These are phyloP conservation scores for Probaryconus sp. DNA, from an alignment of 1,140 invertebrate species.

Conservation along the genomic window DNA sequence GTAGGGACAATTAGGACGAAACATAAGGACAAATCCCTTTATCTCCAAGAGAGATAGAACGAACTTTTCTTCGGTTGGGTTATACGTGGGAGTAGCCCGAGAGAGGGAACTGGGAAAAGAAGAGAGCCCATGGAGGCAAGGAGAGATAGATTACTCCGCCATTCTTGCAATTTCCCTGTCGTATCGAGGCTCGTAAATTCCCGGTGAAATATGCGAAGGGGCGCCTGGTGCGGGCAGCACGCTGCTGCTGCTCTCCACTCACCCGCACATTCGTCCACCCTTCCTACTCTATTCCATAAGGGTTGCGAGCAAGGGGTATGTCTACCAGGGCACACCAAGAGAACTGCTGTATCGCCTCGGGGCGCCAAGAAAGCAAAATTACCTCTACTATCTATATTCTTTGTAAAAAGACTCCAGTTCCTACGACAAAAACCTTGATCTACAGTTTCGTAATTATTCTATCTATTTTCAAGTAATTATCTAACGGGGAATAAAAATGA, in stretches of 20 bases:
- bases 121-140: constrained; percentile 77
- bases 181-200: constrained; percentile 87
- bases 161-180: constrained; percentile 89
- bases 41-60: constrained; percentile 43
- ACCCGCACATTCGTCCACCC: constrained; percentile 68
- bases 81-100: constrained; percentile 74
- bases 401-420: constrained; percentile 33
- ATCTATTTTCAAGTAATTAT: too few relatives aligned
- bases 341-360: constrained; percentile 59
- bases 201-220: constrained; percentile 85
- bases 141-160: constrained; percentile 86
- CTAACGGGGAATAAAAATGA: too few relatives aligned
- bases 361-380: constrained; percentile 56
- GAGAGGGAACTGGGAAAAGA: constrained; percentile 75
- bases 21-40: constrained; percentile 59
- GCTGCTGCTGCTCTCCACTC: constrained; percentile 72
- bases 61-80: constrained; percentile 68
- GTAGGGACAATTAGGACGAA: constrained; percentile 57
- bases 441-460: constrained; percentile 36
- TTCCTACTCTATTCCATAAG: constrained; percentile 66
- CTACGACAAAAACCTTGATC: constrained; percentile 18
- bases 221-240: constrained; percentile 83
- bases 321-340: constrained; percentile 59
- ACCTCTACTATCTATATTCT: constrained; percentile 47
- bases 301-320: constrained; percentile 71